Evolutionary conservation across 2,113 vertebrate species (phyloP).

Genomic region (Speoplatyrhinus poulsoni): DNA sequence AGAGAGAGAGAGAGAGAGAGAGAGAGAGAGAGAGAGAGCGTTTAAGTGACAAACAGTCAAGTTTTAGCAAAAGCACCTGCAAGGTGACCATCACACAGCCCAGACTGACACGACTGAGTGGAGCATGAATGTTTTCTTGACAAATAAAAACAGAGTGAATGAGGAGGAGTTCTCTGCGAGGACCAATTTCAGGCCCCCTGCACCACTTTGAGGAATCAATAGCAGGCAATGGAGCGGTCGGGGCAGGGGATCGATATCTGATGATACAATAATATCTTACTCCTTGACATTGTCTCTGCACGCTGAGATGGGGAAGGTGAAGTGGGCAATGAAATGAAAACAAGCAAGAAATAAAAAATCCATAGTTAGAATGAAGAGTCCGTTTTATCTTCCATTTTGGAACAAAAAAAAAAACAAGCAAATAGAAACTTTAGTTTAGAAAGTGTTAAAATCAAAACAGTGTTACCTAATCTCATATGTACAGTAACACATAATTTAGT

Average conservation of each 20-base stretch:
- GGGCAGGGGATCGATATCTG: slow-evolving; percentile 60
- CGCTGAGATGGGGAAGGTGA: slow-evolving; percentile 22
- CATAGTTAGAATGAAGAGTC: slow-evolving; percentile 10
- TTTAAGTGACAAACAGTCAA: neutral
- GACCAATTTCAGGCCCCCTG: slow-evolving; percentile 65
- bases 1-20: neutral
- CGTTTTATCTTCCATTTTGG: slow-evolving; percentile 6
- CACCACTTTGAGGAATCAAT: slow-evolving; percentile 63
- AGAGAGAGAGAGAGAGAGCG: neutral
- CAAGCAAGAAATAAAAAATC: slow-evolving; percentile 38
- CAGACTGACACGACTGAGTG: slow-evolving; percentile 48
- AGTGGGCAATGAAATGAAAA: slow-evolving; percentile 32
- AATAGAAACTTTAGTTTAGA: no score
- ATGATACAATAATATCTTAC: slow-evolving; percentile 75
- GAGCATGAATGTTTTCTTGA: slow-evolving; percentile 66
- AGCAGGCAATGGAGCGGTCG: slow-evolving; percentile 50
- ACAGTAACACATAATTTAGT: neutral
- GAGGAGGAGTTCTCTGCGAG: slow-evolving; percentile 48
- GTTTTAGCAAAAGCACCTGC: slow-evolving; percentile 2
- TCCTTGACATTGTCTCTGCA: slow-evolving; percentile 57
- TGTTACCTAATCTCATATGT: neutral
- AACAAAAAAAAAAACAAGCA: slow-evolving; percentile 3
- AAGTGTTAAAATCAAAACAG: neutral
- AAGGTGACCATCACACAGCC: neutral
- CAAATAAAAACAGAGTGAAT: slow-evolving; percentile 55